Evolutionary conservation across 92 coral and sea anemone genomes (phyloP), one percentile per base, ranked within the genome.

Genomic region (Siderastrea radians): DNA sequence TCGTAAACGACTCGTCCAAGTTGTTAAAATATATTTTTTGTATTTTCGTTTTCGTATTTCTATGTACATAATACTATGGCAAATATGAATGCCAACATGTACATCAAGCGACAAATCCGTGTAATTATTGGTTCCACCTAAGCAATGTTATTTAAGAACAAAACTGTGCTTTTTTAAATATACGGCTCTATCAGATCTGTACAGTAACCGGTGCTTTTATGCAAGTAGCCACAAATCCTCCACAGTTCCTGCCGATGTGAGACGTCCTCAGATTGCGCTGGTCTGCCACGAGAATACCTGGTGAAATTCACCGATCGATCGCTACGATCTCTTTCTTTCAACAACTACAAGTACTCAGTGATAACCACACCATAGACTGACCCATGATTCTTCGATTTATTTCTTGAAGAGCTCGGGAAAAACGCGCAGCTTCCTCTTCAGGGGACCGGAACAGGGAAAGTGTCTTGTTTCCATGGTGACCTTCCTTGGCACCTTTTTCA

Each of bases 351-450:
- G 46, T 12, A 48, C 46, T 64, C 49, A 51, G 49, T 5, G 19
- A 26, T 26, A 75, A 49, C 92, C 88, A 84, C 45, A 83, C 81
- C 79, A 83, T 66, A 75, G 66, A 81, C 83, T 89, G 92, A 19
- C 80, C 74, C 73, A 75, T 76, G 48, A 82, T 63, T 54, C 88
- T 59, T 48, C 88, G 71, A 79, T 88, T 88, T 51, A 88, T 88
- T 53, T 88, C 92, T 63, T 82, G 87, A 67, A 88, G 80, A 67
- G 92, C 92, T 38, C 65, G 65, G 6, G 87, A 69, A 68, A 88
- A 83, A 5, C 84, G 59, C 46, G 58, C 84, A 26, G 80, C 67
- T 76, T 76, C 66, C 51, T 55, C 80, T 57, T 76, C 80, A 58
- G 80, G 80, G 67, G 80, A 76, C 50, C 57, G 50, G 47, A 76